phyloP scores from a whole-genome alignment of 2,113 vertebrate species.

The Protobothrops flavoviridis region DNA sequence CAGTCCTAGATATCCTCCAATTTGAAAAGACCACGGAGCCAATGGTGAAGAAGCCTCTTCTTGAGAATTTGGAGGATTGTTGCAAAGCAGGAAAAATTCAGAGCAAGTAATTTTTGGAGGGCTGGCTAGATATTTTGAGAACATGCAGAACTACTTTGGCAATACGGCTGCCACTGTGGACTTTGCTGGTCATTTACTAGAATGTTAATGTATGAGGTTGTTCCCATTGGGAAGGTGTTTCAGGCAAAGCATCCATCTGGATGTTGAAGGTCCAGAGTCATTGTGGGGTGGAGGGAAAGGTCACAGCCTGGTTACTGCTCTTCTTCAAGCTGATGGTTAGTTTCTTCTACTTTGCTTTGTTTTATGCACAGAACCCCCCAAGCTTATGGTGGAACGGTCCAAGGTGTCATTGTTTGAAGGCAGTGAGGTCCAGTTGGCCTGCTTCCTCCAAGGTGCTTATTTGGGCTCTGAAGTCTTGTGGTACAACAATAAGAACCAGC shows the following conservation, averaged over 20 bases:
- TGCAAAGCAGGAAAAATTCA: not conserved
- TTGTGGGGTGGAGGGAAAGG: not conserved
- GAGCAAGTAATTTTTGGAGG: not conserved
- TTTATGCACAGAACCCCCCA: conserved; percentile 73
- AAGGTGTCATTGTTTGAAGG: conserved; percentile 80
- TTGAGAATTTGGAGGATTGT: not conserved
- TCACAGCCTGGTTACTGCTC: not conserved
- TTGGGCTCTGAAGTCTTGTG: conserved; percentile 75
- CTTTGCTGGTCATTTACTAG: not conserved
- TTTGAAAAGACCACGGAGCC: not conserved
- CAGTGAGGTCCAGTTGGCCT: conserved; percentile 76
- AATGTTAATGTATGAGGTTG: not conserved
- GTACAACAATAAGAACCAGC: conserved; percentile 76
- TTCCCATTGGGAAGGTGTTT: not conserved
- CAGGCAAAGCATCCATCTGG: not conserved
- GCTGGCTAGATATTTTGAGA: not conserved
- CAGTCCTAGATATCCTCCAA: not conserved
- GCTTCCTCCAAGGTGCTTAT: conserved; percentile 66
- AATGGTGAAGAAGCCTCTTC: not conserved
- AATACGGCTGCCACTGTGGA: not conserved
- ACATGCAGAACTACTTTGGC: not conserved
- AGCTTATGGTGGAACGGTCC: conserved; percentile 71
- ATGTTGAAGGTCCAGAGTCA: not conserved
- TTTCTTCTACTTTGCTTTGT: not conserved
- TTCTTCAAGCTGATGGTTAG: not conserved